These are phyloP conservation scores for Drosophila cardini DNA, from an alignment of 1,140 invertebrate genomes.

Conservation along the genomic window DNA sequence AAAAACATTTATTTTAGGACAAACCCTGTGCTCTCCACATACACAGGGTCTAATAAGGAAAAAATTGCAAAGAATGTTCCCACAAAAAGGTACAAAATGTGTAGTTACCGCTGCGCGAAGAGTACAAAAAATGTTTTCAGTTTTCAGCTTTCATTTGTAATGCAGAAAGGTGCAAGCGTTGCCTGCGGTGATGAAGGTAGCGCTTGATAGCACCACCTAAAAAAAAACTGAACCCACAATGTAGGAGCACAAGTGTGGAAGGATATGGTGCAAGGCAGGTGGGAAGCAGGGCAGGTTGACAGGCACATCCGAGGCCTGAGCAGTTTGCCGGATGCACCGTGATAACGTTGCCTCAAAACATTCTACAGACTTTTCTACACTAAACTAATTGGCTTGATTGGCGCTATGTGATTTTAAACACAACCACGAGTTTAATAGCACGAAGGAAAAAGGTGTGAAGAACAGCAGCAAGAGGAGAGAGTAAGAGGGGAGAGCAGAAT, in stretches of 20 bases:
- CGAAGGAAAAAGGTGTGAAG: too few relatives aligned
- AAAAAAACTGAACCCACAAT: neutral
- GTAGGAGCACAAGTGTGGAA: neutral
- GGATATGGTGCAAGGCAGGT: neutral
- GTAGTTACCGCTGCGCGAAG: slow-evolving; percentile 2
- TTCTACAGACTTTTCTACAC: slow-evolving; percentile 55
- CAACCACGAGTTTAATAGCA: neutral
- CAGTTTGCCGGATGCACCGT: slow-evolving; percentile 31
- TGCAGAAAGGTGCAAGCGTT: slow-evolving; percentile 75
- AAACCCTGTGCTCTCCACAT: neutral
- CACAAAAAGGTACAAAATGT: slow-evolving; percentile 27
- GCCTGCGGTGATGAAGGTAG: slow-evolving; percentile 56
- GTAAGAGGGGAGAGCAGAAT: neutral
- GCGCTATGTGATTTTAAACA: slow-evolving; percentile 59
- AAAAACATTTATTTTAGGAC: too few relatives aligned
- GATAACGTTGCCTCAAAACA: slow-evolving; percentile 41
- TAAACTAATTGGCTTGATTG: slow-evolving; percentile 77
- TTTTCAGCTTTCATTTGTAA: slow-evolving; percentile 69
- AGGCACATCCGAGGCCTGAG: slow-evolving; percentile 30
- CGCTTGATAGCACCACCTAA: slow-evolving; percentile 3
- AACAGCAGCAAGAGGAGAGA: neutral
- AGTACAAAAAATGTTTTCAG: slow-evolving; percentile 44
- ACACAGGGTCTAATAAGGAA: slow-evolving; percentile 5
- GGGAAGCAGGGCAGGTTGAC: neutral
- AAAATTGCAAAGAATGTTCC: slow-evolving; percentile 43